These are phyloP conservation scores for Polydrusus tereticollis DNA, from an alignment of 2,888 invertebrate genomes.

Conservation along the genomic window DNA sequence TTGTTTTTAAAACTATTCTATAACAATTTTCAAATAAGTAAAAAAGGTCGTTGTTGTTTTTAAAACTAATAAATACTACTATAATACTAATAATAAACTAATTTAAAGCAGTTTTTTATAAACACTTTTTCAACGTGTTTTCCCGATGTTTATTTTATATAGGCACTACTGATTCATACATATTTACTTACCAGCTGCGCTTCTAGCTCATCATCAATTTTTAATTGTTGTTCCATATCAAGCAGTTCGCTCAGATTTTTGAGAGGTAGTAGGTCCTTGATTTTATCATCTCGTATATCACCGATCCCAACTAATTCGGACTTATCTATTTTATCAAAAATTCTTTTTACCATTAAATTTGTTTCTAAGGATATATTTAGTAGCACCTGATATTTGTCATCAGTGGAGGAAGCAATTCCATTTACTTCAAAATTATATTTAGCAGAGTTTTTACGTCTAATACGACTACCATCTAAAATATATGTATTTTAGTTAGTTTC, in stretches of 20 bases:
- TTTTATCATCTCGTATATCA: constrained; percentile 2
- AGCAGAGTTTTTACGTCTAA: not conserved
- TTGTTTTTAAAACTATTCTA: too few species aligned
- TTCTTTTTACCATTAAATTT: constrained; percentile 8
- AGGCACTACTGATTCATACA: not conserved
- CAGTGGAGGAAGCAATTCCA: not conserved
- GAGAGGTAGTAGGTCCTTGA: not conserved
- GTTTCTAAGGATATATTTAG: constrained; percentile 14
- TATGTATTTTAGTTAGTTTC: too few species aligned
- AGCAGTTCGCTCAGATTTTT: not conserved
- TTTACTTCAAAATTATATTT: not conserved
- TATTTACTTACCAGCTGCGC: constrained; percentile 5
- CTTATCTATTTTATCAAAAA: not conserved
- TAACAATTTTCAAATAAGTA: too few species aligned
- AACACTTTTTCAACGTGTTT: too few species aligned
- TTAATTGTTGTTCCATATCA: not conserved
- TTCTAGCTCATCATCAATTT: constrained; percentile 5
- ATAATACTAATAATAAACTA: too few species aligned
- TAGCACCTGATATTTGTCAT: not conserved
- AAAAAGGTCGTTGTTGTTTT: too few species aligned
- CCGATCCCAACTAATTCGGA: not conserved
- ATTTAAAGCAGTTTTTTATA: too few species aligned
- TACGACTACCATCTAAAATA: not conserved
- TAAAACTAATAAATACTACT: too few species aligned
- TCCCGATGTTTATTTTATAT: too few species aligned